These are phyloP conservation scores for Tenrec ecaudatus DNA, from an alignment of 2,113 vertebrate species.

Conservation along the genomic window DNA sequence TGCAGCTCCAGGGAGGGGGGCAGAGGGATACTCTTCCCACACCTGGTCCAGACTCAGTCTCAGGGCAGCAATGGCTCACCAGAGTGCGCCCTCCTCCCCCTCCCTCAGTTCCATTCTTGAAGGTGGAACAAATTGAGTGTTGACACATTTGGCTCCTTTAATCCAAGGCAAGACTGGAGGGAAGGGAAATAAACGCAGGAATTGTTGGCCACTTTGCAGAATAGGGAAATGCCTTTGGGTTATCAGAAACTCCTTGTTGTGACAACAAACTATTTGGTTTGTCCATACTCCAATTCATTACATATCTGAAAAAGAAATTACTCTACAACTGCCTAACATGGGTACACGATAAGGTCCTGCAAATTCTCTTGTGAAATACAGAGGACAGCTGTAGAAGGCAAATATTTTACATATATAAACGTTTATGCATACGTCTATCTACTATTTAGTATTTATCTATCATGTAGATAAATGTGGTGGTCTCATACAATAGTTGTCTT, in stretches of 20 bases:
- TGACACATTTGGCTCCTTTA: neutral
- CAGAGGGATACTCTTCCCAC: neutral
- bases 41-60: neutral
- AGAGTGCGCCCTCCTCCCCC: neutral
- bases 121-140: neutral
- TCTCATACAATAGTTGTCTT: too few species aligned
- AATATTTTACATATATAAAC: neutral
- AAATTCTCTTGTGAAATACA: neutral
- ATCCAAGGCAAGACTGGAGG: neutral
- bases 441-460: too few species aligned
- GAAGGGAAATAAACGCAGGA: neutral
- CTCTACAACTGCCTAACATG: neutral
- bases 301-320: neutral
- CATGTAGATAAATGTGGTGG: too few species aligned
- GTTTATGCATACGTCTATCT: neutral
- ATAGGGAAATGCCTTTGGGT: neutral
- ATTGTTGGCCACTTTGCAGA: neutral
- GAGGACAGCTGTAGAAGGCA: neutral
- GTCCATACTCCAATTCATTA: neutral
- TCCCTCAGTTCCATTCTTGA: neutral
- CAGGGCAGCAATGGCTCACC: neutral
- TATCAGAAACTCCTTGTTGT: neutral
- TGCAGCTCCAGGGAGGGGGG: neutral
- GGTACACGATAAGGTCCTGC: neutral
- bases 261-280: neutral